Evolutionary conservation across 2,797 vertebrate genomes (phyloP), one percentile per base, ranked within the genome.

Genomic region (Petrocephalus sullivani): DNA sequence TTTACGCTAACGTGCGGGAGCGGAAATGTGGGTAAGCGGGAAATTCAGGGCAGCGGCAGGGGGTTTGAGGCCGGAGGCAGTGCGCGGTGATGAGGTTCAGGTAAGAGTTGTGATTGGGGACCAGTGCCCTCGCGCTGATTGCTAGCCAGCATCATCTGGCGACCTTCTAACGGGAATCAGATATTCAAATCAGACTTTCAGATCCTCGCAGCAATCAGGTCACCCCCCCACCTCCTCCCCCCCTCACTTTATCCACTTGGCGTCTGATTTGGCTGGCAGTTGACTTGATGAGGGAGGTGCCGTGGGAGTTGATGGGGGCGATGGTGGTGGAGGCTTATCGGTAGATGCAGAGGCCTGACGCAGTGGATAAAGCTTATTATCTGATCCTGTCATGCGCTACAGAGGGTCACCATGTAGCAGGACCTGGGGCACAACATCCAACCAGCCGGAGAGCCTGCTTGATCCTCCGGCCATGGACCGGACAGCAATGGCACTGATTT

Each of bases 251-350:
- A 85, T 88, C 83, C 61, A 53, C 51, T 85, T 67, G 88, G 86
- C 89, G 33, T 83, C 51, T 88, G 89, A 91, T 90, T 61, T 89
- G 85, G 49, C 87, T 88, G n/a, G 37, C 91, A 88, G 91, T 92
- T 89, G 94, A 90, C 92, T 91, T 91, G 90, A 93, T 16, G 89
- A 37, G 92, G 91, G 91, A 94, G 54, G 54, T 85, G 53, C 84
- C 14, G 28, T 56, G 83, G 53, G 51, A 54, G 53, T 19, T 85
- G 83, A 19, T 2, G n/a, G 83, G 51, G 83, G 19, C 0, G 12
- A 64, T 64, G 7, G 56, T 61, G 8, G 19, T n/a, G 57, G 16
- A 9, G 28, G 90, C 92, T 94, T 94, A 94, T 92, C 88, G 0
- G 89, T 81, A 87, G 67, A 87, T 84, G 87, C 85, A 88, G 87